These are phyloP conservation scores for Climacteris rufus DNA, from an alignment of 2,113 vertebrate genomes.

Conservation along the genomic window DNA sequence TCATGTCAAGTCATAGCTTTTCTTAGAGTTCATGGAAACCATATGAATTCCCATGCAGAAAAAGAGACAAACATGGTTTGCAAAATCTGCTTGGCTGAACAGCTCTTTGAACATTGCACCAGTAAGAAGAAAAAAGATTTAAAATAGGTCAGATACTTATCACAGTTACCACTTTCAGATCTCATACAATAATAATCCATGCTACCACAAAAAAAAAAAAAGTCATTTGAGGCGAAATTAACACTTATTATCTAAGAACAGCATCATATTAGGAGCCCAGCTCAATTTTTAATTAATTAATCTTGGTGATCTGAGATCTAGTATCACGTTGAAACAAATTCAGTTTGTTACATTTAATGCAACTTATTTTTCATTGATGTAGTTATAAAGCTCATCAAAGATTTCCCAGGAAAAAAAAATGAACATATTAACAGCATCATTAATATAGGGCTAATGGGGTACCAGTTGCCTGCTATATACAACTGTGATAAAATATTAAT, in stretches of 20 bases:
- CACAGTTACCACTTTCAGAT: neutral
- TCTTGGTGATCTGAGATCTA: neutral
- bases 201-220: neutral
- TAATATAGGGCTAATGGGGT: neutral
- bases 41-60: neutral
- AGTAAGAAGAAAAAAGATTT: neutral
- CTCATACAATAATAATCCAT: neutral
- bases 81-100: neutral
- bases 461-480: neutral
- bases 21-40: neutral
- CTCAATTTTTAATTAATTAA: neutral
- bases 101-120: neutral
- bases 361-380: neutral
- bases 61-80: neutral
- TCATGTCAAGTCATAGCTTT: neutral
- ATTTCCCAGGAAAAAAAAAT: neutral
- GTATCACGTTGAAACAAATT: neutral
- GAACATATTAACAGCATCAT: neutral
- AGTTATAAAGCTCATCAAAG: neutral
- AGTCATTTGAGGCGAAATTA: neutral
- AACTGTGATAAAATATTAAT: neutral
- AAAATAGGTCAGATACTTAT: neutral
- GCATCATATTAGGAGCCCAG: neutral
- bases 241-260: neutral
- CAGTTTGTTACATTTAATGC: neutral